Conservation (phyloP, 1,140 invertebrate genomes). For the Pissodes strobi region DNA sequence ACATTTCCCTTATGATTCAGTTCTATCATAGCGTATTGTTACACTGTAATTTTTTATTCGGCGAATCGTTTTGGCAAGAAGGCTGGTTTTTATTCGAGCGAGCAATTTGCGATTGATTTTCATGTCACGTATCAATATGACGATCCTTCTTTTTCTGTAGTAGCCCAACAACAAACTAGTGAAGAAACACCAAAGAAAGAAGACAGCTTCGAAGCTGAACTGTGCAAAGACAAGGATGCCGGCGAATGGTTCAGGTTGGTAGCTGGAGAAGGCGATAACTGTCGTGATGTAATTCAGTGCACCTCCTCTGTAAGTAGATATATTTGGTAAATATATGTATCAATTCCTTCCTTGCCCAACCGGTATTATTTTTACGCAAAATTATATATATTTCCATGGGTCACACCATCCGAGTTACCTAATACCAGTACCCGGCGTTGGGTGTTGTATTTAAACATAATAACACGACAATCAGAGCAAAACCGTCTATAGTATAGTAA, state of each 20-base stretch:
- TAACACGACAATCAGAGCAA: not conserved
- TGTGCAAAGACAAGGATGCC: constrained; percentile 94
- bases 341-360: too few relatives aligned
- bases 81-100: too few relatives aligned
- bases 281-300: constrained; percentile 93
- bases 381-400: constrained; percentile 1
- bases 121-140: too few relatives aligned
- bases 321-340: too few relatives aligned
- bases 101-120: too few relatives aligned
- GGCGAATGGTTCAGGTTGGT: constrained; percentile 93
- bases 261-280: constrained; percentile 88
- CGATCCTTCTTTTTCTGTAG: constrained; percentile 18
- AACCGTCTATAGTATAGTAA: not conserved
- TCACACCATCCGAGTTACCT: constrained; percentile 14
- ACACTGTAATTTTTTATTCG: too few relatives aligned
- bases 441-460: not conserved
- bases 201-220: constrained; percentile 83
- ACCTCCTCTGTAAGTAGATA: constrained; percentile 84
- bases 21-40: too few relatives aligned
- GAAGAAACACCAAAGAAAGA: constrained; percentile 71
- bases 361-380: too few relatives aligned
- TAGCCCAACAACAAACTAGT: constrained; percentile 43
- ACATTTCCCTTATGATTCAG: too few relatives aligned
- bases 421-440: constrained; percentile 4
- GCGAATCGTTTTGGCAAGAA: too few relatives aligned